Percentiles rank a stretch among this genome's conserved stretches.
Evolutionary conservation across 2,888 invertebrate genomes (phyloP).

Genomic region (Cephus pulcher): DNA sequence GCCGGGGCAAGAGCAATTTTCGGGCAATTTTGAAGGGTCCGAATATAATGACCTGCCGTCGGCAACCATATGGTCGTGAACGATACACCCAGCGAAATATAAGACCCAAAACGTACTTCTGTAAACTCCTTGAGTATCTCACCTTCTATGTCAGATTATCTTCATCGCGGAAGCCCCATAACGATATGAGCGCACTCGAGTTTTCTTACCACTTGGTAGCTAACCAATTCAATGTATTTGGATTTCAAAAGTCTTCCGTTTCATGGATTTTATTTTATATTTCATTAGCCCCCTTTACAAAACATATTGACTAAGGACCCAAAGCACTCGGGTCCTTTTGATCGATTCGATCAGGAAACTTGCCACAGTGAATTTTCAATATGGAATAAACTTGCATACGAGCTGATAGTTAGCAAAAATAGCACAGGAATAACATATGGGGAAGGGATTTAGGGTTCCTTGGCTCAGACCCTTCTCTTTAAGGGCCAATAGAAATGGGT

Average conservation of each 20-base stretch:
- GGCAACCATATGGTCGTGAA: constrained; percentile 63
- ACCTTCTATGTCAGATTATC: neutral
- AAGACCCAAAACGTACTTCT: neutral
- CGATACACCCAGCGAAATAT: constrained; percentile 10
- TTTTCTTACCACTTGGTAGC: neutral
- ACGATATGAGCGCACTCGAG: neutral
- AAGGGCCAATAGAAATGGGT: neutral
- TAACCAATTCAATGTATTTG: neutral
- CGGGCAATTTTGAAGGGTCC: constrained; percentile 56
- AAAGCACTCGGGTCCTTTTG: neutral
- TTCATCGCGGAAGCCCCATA: neutral
- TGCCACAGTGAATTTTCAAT: neutral
- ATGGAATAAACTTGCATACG: neutral
- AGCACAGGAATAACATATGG: neutral
- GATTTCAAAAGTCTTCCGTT: neutral
- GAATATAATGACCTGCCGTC: constrained; percentile 60
- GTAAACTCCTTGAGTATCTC: neutral
- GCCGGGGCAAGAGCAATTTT: constrained; percentile 53
- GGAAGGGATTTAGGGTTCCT: neutral
- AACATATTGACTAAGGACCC: neutral
- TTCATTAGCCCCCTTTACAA: neutral
- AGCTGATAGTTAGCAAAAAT: neutral
- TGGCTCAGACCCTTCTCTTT: neutral
- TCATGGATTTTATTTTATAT: neutral
- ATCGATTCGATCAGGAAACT: neutral